A percentile compares a stretch with the other conserved stretches of the same genome.
These are phyloP conservation scores for Nephrotoma guestfalica DNA, from an alignment of 2,888 invertebrate species.

Conservation along the genomic window DNA sequence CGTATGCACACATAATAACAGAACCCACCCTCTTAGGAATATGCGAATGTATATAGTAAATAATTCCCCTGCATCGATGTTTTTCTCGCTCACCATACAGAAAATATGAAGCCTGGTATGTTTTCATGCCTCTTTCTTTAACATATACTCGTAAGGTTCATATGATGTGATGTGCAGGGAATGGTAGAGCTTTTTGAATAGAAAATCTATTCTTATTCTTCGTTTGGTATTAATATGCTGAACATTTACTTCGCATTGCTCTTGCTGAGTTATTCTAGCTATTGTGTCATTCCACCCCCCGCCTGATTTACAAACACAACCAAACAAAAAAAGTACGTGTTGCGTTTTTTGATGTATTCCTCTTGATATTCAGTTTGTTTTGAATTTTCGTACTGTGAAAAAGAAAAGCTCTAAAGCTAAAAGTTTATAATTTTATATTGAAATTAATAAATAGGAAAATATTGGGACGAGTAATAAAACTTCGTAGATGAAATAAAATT, in stretches of 20 bases:
- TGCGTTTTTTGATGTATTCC: not conserved
- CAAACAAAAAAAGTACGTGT: not conserved
- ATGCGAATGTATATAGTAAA: not conserved
- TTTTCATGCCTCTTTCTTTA: not conserved
- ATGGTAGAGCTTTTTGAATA: not conserved
- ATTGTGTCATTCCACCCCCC: not conserved
- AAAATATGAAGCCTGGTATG: not conserved
- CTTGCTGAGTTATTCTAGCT: not conserved
- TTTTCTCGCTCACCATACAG: not conserved
- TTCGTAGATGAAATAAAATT: not conserved
- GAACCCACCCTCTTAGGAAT: not conserved
- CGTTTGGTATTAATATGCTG: not conserved
- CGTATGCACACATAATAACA: not conserved
- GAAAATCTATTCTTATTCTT: not conserved
- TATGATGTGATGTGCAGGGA: not conserved
- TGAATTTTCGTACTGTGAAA: not conserved
- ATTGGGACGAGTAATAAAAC: not conserved
- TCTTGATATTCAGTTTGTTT: not conserved
- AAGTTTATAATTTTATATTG: not conserved
- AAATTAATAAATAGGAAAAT: not conserved
- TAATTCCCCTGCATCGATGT: not conserved
- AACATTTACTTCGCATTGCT: not conserved
- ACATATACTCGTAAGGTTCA: not conserved
- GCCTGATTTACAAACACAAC: not conserved
- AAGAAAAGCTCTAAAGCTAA: not conserved